Percentiles rank a stretch among this genome's conserved stretches.
Evolutionary conservation across 2,797 vertebrate genomes (phyloP).

Genomic region (Acomys russatus): DNA sequence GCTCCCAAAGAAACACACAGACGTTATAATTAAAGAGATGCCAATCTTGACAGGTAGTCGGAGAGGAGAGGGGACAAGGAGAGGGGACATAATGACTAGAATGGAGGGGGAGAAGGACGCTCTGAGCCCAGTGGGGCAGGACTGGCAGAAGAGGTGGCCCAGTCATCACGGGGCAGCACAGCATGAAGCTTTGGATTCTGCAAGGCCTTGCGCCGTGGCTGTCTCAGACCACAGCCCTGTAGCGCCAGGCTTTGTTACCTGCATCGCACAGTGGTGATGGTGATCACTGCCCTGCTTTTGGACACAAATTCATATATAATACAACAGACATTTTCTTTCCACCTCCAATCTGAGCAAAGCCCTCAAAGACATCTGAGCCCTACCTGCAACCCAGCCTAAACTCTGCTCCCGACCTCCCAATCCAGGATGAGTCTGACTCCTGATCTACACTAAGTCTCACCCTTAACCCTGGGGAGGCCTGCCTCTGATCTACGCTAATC

Average conservation of each 20-base stretch:
- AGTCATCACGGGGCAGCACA: too few relatives aligned
- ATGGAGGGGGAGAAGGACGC: neutral
- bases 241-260: neutral
- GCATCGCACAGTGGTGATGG: neutral
- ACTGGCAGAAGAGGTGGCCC: neutral
- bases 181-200: neutral
- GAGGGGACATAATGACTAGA: slow-evolving; percentile 76
- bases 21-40: slow-evolving; percentile 89
- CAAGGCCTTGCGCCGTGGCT: neutral
- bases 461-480: neutral
- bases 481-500: neutral
- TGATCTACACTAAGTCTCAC: neutral
- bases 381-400: neutral
- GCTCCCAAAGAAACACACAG: slow-evolving; percentile 87
- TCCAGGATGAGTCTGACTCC: neutral
- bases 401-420: neutral
- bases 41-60: slow-evolving; percentile 87
- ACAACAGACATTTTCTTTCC: neutral
- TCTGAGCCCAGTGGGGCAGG: neutral
- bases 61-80: slow-evolving; percentile 82
- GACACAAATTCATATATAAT: neutral
- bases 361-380: neutral
- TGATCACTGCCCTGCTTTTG: neutral
- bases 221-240: neutral
- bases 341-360: neutral